phyloP scores from a whole-genome alignment of 2,113 vertebrate species.

The Urocynchramus pylzowi region DNA sequence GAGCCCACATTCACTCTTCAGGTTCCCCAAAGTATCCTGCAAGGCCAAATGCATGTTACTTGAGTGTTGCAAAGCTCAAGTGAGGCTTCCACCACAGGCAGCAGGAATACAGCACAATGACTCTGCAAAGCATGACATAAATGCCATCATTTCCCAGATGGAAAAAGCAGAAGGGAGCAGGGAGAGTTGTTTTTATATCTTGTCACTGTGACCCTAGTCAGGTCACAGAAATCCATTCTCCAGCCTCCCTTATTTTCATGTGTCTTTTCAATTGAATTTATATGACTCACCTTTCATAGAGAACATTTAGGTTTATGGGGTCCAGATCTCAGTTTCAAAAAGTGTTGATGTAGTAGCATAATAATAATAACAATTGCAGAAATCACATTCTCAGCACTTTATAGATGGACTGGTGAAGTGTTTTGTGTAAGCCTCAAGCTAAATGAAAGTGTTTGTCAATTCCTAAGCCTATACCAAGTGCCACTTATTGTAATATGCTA shows the following conservation, averaged over 20 bases:
- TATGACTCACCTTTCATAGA: background rate
- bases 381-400: background rate
- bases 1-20: background rate
- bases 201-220: background rate
- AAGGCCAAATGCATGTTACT: background rate
- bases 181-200: background rate
- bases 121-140: background rate
- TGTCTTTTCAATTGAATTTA: background rate
- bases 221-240: background rate
- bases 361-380: background rate
- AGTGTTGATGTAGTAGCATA: background rate
- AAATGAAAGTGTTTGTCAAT: background rate
- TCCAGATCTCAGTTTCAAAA: background rate
- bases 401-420: background rate
- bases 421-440: background rate
- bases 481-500: background rate
- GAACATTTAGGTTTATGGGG: background rate
- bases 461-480: background rate
- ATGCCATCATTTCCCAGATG: accelerated
- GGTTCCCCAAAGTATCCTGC: background rate
- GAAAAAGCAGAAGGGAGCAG: background rate
- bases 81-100: background rate
- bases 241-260: background rate
- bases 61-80: background rate
- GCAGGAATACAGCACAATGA: background rate